Evolutionary conservation across 2,113 vertebrate species (phyloP).

Genomic region (Picathartes gymnocephalus): DNA sequence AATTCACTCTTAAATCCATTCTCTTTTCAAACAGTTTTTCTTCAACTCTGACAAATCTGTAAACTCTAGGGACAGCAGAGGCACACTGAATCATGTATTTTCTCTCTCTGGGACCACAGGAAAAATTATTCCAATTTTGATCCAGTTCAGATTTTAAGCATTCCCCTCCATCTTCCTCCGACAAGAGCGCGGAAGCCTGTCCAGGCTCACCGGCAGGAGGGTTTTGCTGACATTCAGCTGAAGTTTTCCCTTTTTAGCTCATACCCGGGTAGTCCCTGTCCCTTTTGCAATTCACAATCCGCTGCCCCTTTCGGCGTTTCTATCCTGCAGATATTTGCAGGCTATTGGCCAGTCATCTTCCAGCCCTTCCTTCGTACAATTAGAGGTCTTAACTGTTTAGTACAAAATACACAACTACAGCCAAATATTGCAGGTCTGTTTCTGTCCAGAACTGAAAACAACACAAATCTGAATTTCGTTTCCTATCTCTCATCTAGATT

Average conservation of each 20-base stretch:
- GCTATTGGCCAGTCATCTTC: background rate
- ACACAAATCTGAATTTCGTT: background rate
- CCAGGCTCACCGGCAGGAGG: background rate
- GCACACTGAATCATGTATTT: background rate
- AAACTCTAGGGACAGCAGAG: background rate
- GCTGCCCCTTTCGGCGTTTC: background rate
- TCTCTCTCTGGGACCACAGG: background rate
- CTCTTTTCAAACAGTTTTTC: background rate
- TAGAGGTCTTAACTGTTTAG: background rate
- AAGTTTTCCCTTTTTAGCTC: background rate
- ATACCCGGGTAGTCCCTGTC: background rate
- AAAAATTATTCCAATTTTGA: background rate
- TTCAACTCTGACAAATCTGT: background rate
- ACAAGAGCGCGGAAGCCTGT: accelerated
- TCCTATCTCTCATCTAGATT: background rate
- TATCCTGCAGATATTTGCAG: background rate
- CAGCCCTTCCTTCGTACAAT: background rate
- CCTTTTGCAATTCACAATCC: background rate
- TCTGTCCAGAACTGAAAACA: background rate
- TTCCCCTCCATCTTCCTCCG: background rate
- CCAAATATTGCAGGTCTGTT: background rate
- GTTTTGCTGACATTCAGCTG: background rate
- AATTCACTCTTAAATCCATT: background rate
- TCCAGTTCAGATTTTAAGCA: background rate
- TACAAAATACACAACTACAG: background rate